Evolutionary conservation across 1,140 invertebrate genomes (phyloP), one percentile per base, ranked within the genome.

Genomic region (Pseudachorutes palmiensis): DNA sequence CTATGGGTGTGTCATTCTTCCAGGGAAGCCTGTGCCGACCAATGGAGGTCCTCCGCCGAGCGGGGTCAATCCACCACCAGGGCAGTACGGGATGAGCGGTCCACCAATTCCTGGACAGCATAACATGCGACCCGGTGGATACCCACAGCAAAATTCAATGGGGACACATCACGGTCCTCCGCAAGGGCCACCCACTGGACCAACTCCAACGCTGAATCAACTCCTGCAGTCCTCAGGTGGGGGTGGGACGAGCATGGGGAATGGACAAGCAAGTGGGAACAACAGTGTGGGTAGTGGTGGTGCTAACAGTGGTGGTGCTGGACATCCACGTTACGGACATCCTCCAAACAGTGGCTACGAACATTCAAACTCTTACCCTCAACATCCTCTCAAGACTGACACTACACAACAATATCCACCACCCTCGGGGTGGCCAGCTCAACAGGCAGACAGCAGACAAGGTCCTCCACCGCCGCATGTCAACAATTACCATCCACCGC

Each of bases 201-300:
- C 91, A 22, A 94, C 92, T 51, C 92, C 92, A 57, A 94, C 92
- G 31, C 81, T 94, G 65, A 94, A 94, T 79, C 91, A 92, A 75
- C 80, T 94, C 73, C 82, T 94, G 41, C 90, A 92, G 79, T 87
- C 88, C 33, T 82, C 84, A 28, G 69, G 66, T 41, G 72, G 64
- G 22, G 62, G 62, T 60, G 67, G 64, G 22, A 57, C 24, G 32
- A 60, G 22, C 61, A 63, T 24, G 24, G 32, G 32, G 19, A 61
- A 36, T 32, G 59, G 59, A 61, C 29, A 61, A 16, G 32, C 26
- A 29, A 55, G 55, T n/a, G 30, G 1, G 89, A 88, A 69, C 85
- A 87, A 33, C 82, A 29, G 79, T 75, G 49, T 80, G 81, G 74
- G 75, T 82, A 73, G 30, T 76, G 72, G 60, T 22, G 65, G 55